These are phyloP conservation scores for Pyxicephalus adspersus DNA, from an alignment of 2,113 vertebrate species.

Conservation along the genomic window DNA sequence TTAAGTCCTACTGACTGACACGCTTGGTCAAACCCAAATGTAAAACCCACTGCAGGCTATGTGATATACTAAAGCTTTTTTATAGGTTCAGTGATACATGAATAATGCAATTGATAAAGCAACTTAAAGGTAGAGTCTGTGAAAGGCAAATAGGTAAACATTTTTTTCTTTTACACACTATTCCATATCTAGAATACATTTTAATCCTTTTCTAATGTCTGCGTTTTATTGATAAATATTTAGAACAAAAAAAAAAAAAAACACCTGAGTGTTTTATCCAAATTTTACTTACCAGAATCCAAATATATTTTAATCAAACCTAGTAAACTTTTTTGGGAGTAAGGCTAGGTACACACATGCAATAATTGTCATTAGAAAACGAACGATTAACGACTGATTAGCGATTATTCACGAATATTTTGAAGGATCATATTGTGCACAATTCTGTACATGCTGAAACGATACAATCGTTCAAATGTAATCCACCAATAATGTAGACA, in stretches of 20 bases:
- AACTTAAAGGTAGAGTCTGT: slow-evolving; percentile 11
- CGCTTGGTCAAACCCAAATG: slow-evolving; percentile 34
- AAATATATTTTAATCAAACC: too few species aligned
- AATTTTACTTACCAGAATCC: too few species aligned
- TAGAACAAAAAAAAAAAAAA: not conserved
- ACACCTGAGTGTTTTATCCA: not conserved
- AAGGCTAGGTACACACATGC: too few species aligned
- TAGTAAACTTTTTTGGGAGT: too few species aligned
- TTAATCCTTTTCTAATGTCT: not conserved
- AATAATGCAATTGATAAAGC: slow-evolving; percentile 43
- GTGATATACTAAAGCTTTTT: slow-evolving; percentile 43
- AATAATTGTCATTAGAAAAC: too few species aligned
- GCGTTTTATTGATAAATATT: not conserved
- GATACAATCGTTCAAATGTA: too few species aligned
- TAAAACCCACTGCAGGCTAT: slow-evolving; percentile 51
- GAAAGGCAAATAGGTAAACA: slow-evolving; percentile 21
- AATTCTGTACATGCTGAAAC: too few species aligned
- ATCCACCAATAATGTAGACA: too few species aligned
- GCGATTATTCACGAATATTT: too few species aligned
- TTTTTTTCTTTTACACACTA: not conserved
- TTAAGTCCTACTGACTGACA: slow-evolving; percentile 48
- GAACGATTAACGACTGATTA: too few species aligned
- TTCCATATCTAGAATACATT: not conserved
- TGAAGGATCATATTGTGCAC: too few species aligned
- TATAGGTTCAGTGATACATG: slow-evolving; percentile 26